Evolutionary conservation across 2,113 vertebrate genomes (phyloP).

Genomic region (Cranoglanis bouderius): DNA sequence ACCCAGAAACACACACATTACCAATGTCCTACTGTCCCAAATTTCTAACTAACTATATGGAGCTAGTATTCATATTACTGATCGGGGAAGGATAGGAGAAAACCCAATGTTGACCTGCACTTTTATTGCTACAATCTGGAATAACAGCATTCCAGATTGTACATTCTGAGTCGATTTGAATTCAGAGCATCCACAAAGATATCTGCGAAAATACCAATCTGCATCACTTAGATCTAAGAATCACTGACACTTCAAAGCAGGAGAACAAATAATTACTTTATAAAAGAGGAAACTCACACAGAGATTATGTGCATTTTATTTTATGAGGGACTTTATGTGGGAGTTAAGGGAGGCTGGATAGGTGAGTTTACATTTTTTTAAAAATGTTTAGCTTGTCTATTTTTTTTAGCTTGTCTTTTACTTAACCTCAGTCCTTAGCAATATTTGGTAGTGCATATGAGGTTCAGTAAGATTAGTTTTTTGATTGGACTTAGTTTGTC

Average conservation of each 20-base stretch:
- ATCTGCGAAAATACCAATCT: neutral
- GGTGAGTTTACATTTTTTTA: neutral
- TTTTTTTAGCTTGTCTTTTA: neutral
- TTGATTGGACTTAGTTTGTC: neutral
- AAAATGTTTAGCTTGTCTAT: neutral
- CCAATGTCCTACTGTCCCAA: neutral
- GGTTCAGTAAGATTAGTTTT: neutral
- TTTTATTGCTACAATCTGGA: no score
- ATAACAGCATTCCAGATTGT: neutral
- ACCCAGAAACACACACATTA: neutral
- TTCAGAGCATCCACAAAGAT: neutral
- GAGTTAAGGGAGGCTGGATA: neutral
- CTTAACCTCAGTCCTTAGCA: neutral
- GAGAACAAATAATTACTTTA: neutral
- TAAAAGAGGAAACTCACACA: neutral
- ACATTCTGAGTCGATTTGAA: neutral
- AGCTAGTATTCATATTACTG: neutral
- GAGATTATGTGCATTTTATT: neutral
- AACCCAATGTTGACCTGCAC: no score
- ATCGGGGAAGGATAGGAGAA: neutral
- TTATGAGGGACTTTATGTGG: neutral
- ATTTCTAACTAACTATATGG: no score
- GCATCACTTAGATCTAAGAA: neutral
- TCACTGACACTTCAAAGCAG: neutral
- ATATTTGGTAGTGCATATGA: neutral